Evolutionary conservation across 2,113 vertebrate species (phyloP), one percentile per base, ranked within the genome.

Genomic region (Leucopsar rothschildi): DNA sequence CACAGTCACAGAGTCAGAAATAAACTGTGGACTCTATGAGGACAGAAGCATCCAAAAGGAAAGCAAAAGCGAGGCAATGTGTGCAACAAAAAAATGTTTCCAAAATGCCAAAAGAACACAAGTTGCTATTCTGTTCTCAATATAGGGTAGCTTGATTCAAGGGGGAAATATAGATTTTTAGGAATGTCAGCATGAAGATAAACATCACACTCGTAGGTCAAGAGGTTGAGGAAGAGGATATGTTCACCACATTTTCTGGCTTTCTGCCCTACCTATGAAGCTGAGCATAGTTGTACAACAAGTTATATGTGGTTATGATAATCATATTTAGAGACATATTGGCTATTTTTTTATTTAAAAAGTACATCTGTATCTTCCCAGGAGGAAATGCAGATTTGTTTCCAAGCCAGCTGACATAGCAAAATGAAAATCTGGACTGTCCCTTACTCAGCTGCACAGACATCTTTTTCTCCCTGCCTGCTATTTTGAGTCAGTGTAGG

Each of bases 141-240:
- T 93, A 79, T 72, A 89, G 95, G 73, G 94, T 97, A 94, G 94
- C 94, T 86, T 37, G 53, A 95, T 96, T 96, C 92, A 97, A 85
- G 73, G 28, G 94, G 91, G 92, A 97, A 95, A 95, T 92, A 92
- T 15, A 95, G 86, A 95, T 93, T 96, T 95, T 96, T 94, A 95
- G 94, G 95, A 97, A 97, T 93, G 95, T 97, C 96, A 97, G 91
- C 93, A 92, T 94, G 95, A 95, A 97, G 96, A 96, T 97, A 97
- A 97, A 96, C 95, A 97, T 97, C 92, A 95, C 95, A 92, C 94
- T 81, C 23, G 0, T 65, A 95, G 96, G 95, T 95, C 95, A 97
- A 91, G 42, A 25, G 95, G 91, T 82, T 97, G 91, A 91, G 81
- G 94, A 97, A 95, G 94, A 96, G 95, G 91, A 96, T 97, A 96